Conservation (phyloP, 2,888 invertebrate species). For the Andrena minutula region DNA sequence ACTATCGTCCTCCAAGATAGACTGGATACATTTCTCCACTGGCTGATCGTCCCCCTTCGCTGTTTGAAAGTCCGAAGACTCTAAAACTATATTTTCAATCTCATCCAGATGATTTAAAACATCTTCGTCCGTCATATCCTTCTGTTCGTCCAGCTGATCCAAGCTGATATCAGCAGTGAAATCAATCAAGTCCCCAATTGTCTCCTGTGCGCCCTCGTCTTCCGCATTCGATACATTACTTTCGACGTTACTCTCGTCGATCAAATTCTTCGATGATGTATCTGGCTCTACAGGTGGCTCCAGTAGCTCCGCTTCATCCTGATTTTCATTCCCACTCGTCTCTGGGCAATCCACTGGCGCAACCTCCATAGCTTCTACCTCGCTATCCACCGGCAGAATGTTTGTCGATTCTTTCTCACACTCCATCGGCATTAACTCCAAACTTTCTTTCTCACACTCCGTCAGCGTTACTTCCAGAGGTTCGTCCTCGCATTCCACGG, state of each 20-base stretch:
- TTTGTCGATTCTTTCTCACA: accelerated
- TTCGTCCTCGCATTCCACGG: background rate
- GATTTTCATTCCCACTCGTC: background rate
- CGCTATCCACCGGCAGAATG: too few species aligned
- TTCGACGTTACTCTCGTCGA: background rate
- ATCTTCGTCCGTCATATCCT: constrained; percentile 74
- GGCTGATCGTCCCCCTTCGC: background rate
- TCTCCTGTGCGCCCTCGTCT: background rate
- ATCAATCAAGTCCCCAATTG: constrained; percentile 44
- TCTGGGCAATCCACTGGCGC: background rate
- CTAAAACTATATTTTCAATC: constrained; percentile 78
- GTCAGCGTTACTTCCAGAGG: background rate
- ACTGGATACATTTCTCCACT: background rate
- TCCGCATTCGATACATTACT: background rate
- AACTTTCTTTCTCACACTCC: background rate
- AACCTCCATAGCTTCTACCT: background rate
- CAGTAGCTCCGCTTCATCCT: background rate
- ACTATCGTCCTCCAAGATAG: background rate
- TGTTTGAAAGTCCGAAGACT: constrained; percentile 35
- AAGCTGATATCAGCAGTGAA: constrained; percentile 68
- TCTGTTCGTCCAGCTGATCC: constrained; percentile 62
- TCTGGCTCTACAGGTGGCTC: background rate
- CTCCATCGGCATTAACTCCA: background rate
- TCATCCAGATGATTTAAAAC: constrained; percentile 79
- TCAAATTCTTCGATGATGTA: background rate